Percentiles rank a stretch among this genome's conserved stretches.
Evolutionary conservation across 2,797 vertebrate species (phyloP).

Genomic region (Pempheris klunzingeri): DNA sequence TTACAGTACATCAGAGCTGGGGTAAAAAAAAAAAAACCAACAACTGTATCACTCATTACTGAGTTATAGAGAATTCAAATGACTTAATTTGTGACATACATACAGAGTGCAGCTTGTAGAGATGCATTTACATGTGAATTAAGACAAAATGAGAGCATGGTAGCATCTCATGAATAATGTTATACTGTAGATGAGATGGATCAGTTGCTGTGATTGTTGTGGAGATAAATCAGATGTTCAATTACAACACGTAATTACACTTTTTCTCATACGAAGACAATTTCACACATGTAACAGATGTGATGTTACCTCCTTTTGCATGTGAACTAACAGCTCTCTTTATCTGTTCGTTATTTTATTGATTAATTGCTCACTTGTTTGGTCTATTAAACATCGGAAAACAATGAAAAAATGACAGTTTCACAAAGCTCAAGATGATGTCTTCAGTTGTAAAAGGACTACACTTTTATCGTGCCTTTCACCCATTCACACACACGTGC

Average conservation of each 20-base stretch:
- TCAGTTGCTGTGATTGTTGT: not conserved
- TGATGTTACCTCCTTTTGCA: too few species aligned
- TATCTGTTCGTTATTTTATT: not conserved
- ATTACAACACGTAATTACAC: too few species aligned
- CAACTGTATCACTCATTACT: conserved; percentile 32
- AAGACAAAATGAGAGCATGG: conserved; percentile 11
- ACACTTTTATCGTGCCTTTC: too few species aligned
- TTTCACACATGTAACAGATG: too few species aligned
- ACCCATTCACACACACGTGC: too few species aligned
- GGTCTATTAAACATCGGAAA: not conserved
- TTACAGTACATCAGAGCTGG: conserved; percentile 13
- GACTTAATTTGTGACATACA: conserved; percentile 9
- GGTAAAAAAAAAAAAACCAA: not conserved
- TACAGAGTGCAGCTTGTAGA: not conserved
- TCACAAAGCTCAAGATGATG: not conserved
- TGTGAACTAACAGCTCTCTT: not conserved
- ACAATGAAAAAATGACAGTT: not conserved
- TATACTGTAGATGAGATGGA: not conserved
- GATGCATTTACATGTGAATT: conserved; percentile 18
- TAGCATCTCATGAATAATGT: not conserved
- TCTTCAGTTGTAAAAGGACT: not conserved
- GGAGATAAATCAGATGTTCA: not conserved
- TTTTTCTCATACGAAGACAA: too few species aligned
- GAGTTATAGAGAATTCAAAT: not conserved
- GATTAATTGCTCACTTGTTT: not conserved